Evolutionary conservation across 2,113 vertebrate genomes (phyloP).

Genomic region (Echinops telfairi): DNA sequence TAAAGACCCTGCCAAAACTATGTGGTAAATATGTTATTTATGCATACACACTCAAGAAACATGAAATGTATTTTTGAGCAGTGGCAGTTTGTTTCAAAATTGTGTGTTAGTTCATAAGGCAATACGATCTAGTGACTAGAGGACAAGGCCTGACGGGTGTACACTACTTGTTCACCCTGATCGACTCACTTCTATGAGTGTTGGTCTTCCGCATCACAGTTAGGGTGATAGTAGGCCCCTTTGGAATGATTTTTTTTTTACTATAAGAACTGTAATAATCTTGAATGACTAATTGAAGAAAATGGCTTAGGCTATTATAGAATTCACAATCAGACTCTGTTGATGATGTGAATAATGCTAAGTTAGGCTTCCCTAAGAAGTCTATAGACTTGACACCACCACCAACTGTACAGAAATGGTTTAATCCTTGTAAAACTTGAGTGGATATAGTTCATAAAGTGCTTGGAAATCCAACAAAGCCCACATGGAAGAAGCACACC

Average conservation of each 20-base stretch:
- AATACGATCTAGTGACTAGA: neutral
- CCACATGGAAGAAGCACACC: no score
- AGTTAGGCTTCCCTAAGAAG: neutral
- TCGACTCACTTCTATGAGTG: neutral
- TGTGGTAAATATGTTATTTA: neutral
- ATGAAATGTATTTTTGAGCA: slow-evolving; percentile 6
- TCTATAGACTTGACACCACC: neutral
- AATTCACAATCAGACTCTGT: slow-evolving; percentile 32
- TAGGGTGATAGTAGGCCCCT: neutral
- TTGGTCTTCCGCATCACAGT: neutral
- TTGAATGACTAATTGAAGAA: slow-evolving; percentile 37
- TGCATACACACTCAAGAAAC: neutral
- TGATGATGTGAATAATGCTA: neutral
- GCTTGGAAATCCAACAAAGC: slow-evolving; percentile 27
- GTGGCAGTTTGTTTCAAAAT: neutral
- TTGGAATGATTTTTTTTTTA: slow-evolving; percentile 28
- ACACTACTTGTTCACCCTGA: neutral
- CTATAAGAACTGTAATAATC: slow-evolving; percentile 1
- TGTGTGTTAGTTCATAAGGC: slow-evolving; percentile 3
- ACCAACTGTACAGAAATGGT: neutral
- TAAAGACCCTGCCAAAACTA: neutral
- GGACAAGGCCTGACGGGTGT: neutral
- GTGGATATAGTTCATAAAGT: no score
- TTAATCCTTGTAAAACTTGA: neutral
- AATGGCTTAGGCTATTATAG: neutral